Evolutionary conservation across 2,888 invertebrate genomes (phyloP), one percentile per base, ranked within the genome.

Genomic region (Beris morrisii): DNA sequence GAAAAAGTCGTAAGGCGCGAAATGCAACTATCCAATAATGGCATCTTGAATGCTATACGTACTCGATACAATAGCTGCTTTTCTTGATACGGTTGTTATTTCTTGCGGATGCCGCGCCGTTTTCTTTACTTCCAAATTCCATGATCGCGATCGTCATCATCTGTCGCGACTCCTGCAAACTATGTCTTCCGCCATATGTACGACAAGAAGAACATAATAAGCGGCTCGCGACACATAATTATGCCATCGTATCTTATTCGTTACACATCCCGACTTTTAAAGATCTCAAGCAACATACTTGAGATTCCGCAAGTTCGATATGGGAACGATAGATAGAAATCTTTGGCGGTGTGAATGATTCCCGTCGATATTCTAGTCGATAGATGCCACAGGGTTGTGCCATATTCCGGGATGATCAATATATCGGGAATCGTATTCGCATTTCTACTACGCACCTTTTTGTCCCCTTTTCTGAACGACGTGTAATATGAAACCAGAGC

Each of bases 401-500:
- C 9, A 1, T 38, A 38, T 38, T 7, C 6, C 6, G 11, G 12
- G 7, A 31, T 31, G 48, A 5, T 12, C 48, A 46, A 46, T 53
- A 31, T 31, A 59, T 46, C 32, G 46, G 46, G 11, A 12, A 12
- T 30, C 13, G 43, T 5, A 22, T 50, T 38, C 38, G 38, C 38
- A 1, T 38, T 38, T 38, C 38, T 9, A 9, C 38, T 38, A 61
- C 38, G 61, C 61, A 61, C 50, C 52, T 61, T 52, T 38, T 61
- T 61, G 50, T 61, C 61, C 61, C 61, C 61, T 61, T 61, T 61
- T 38, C 5, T 12, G 43, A 59, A 30, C 30, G 13, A 22, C n/a
- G 61, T 58, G 57, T 61, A 61, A 61, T 61, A 61, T 52, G 61
- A 61, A 52, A 61, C 61, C 61, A 43, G 32, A 61, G 61, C 61